These are phyloP conservation scores for Coilia nasus DNA, from an alignment of 2,797 vertebrate species.

Conservation along the genomic window DNA sequence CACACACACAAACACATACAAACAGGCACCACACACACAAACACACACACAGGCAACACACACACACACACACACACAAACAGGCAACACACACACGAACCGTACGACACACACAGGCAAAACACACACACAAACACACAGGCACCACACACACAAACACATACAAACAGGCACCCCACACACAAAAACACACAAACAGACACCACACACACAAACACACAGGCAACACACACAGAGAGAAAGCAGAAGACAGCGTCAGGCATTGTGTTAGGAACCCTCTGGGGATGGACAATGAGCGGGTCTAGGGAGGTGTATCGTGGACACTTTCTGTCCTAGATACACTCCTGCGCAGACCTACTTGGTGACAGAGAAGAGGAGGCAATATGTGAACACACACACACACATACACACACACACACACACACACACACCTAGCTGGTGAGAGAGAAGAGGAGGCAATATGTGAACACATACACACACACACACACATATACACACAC, in stretches of 20 bases:
- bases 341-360: conserved; percentile 1
- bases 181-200: too few species aligned
- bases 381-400: background rate
- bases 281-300: background rate
- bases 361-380: background rate
- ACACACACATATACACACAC: background rate
- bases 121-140: too few species aligned
- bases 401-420: background rate
- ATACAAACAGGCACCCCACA: background rate
- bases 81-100: too few species aligned
- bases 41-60: background rate
- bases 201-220: background rate
- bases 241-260: background rate
- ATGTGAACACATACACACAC: background rate
- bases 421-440: background rate
- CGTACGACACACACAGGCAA: too few species aligned
- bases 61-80: too few species aligned
- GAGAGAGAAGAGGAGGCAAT: too few species aligned
- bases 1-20: conserved; percentile 1
- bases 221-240: background rate
- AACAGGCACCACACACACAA: background rate
- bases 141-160: background rate
- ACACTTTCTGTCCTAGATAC: conserved; percentile 7
- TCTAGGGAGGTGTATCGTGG: conserved; percentile 5
- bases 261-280: background rate